Percentiles rank a stretch among this genome's conserved stretches.
Conservation (phyloP, 2,888 invertebrate species). For the Oxystoma pomonae region DNA sequence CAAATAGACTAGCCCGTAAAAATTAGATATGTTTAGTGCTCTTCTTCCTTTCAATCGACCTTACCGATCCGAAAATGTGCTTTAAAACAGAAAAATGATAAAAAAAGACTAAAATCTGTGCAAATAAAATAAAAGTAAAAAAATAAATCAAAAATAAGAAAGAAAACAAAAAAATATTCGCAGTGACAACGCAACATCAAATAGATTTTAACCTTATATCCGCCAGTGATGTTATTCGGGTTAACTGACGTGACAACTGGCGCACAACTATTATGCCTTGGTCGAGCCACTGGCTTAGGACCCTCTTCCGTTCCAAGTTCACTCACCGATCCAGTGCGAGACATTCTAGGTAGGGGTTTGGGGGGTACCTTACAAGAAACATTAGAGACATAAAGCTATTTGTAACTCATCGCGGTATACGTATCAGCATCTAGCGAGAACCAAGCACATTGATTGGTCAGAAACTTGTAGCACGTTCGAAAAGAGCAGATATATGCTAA, state of each 20-base stretch:
- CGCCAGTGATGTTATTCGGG: conserved; percentile 51
- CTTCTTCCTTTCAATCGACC: too few species aligned
- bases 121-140: conserved; percentile 15
- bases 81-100: too few species aligned
- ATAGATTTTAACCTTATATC: conserved; percentile 67
- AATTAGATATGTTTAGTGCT: too few species aligned
- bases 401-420: too few species aligned
- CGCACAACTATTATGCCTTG: conserved; percentile 59
- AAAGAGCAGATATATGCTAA: too few species aligned
- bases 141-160: conserved; percentile 10
- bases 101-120: conserved; percentile 16
- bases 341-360: conserved; percentile 77
- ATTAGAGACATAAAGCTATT: too few species aligned
- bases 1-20: too few species aligned
- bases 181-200: conserved; percentile 19
- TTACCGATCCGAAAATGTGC: too few species aligned
- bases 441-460: too few species aligned
- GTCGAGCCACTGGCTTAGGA: conserved; percentile 64
- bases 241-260: conserved; percentile 59
- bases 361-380: conserved; percentile 52
- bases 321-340: conserved; percentile 65
- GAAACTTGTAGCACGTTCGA: too few species aligned
- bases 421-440: too few species aligned
- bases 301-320: conserved; percentile 57
- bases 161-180: conserved; percentile 15